Base-by-base conservation (phyloP, 2,797 vertebrate genomes). In the Austrolebias charrua region DNA sequence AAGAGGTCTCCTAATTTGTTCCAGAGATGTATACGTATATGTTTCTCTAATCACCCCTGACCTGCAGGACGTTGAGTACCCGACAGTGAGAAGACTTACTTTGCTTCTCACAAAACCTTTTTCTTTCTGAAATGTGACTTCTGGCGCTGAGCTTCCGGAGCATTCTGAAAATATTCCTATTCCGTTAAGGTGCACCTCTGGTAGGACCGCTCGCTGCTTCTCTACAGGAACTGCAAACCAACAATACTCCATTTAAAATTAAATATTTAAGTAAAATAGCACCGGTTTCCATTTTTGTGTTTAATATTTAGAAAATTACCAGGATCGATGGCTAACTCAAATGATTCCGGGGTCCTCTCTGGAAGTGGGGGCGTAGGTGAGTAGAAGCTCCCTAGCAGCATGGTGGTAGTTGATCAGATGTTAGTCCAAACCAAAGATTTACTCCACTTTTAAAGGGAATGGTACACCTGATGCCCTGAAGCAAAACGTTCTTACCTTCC, bases 331-430 rank as follows among this genome's bases (percentile, higher is more conserved):
- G 94, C 91, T 62, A 98, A 54, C 79, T 94, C 58, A 79, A 93
- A 97, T 0, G 97, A 98, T 58, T 96, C 95, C 0, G 91, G 93
- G 3, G 97, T 99, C 91, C 97, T 94, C 80, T 96, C 94, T 66
- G 97, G 97, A 51, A 98, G 92, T 0, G 95, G 92, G 0, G 94
- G 94, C 4, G 77, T 91, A 45, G 94, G 94, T 29, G 95, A 94
- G 4, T 94, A 90, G 8, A 91, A 86, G 44, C 80, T 89, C 31
- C 64, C 92, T 91, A 53, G 11, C 7, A 55, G 44, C 13, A 45
- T 0, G 24, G 60, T 3, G 28, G 4, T 31, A 12, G 18, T 4
- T 6, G 14, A 20, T 20, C 20, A 16, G 5, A 7, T 38, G 3
- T 46, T 29, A 13, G 5, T 47, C 8, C n/a, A 46, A 18, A 6